phyloP scores from a whole-genome alignment of 2,797 vertebrate species.

The Squalus acanthias region DNA sequence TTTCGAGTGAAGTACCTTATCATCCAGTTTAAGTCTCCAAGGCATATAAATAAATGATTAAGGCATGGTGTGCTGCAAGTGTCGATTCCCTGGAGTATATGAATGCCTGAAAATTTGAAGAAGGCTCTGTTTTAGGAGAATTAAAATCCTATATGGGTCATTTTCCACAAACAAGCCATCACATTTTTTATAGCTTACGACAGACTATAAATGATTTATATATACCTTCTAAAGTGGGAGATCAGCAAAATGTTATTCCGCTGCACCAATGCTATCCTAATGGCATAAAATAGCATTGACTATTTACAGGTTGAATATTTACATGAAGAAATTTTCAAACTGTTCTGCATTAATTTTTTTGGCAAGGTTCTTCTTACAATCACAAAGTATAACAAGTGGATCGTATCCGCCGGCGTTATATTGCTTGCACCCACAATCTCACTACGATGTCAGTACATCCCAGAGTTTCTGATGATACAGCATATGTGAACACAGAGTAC shows the following conservation, averaged over 20 bases:
- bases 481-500: background rate
- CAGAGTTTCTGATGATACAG: background rate
- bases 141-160: background rate
- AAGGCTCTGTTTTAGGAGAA: background rate
- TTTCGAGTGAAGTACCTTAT: background rate
- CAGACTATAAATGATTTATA: background rate
- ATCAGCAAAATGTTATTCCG: background rate
- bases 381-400: background rate
- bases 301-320: background rate
- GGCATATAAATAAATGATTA: constrained; percentile 27
- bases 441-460: background rate
- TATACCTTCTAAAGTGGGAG: background rate
- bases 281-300: background rate
- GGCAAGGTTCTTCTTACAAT: background rate
- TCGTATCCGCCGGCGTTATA: too few relatives aligned
- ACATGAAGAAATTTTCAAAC: background rate
- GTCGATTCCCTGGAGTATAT: background rate
- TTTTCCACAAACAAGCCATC: constrained; percentile 19
- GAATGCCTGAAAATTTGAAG: background rate
- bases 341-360: background rate
- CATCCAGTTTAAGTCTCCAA: constrained; percentile 9
- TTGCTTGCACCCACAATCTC: background rate
- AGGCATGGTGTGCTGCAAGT: background rate
- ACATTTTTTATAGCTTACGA: background rate
- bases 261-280: background rate